These are phyloP conservation scores for Chloroceryle inda DNA, from an alignment of 2,797 vertebrate genomes.

Conservation along the genomic window DNA sequence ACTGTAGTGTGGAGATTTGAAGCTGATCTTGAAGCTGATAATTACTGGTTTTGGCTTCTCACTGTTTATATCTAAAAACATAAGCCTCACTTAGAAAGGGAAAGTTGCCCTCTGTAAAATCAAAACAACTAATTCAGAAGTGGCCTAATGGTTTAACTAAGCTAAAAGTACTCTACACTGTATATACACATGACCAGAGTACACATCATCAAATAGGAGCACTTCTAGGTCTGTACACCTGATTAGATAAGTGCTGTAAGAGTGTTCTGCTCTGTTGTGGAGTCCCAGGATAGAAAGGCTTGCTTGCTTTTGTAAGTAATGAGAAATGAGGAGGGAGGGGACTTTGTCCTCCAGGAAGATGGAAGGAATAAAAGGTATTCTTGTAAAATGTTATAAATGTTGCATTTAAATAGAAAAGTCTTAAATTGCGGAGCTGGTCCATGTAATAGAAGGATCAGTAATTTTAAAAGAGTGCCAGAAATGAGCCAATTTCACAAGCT, in stretches of 20 bases:
- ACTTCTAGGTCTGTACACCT: neutral
- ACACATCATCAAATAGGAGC: neutral
- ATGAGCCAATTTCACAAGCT: constrained; percentile 69
- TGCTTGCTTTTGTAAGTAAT: neutral
- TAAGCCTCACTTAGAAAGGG: neutral
- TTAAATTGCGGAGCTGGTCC: constrained; percentile 26
- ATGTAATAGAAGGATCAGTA: constrained; percentile 55
- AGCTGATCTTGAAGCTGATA: constrained; percentile 10
- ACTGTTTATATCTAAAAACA: neutral
- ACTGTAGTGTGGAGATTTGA: neutral
- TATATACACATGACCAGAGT: neutral
- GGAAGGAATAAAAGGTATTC: neutral
- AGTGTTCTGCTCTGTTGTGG: neutral
- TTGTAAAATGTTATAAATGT: constrained; percentile 58
- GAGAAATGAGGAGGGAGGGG: neutral
- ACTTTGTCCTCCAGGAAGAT: neutral
- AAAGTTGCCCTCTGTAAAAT: neutral
- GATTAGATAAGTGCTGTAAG: neutral
- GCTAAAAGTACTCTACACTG: neutral
- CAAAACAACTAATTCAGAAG: neutral
- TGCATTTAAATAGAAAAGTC: constrained; percentile 66
- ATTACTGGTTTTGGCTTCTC: constrained; percentile 44
- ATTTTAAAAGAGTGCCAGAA: constrained; percentile 69
- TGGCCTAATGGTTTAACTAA: neutral
- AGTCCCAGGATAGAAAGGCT: neutral